Evolutionary conservation across 2,888 invertebrate genomes (phyloP).

Genomic region (Heliconius charithonia): DNA sequence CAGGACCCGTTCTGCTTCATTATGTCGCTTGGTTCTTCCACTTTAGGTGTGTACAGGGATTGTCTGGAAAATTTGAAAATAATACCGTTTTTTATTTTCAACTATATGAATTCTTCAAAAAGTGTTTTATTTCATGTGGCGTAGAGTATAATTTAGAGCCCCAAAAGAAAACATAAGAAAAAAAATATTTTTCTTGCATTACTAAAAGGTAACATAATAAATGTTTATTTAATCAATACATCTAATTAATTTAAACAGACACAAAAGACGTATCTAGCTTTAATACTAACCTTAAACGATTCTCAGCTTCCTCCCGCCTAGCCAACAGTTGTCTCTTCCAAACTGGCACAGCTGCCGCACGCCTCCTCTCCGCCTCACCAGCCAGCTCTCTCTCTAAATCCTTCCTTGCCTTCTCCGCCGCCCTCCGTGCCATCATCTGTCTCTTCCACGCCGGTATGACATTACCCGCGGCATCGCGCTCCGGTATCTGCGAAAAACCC

Average conservation of each 20-base stretch:
- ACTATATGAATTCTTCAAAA: too few relatives aligned
- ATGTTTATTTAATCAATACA: too few relatives aligned
- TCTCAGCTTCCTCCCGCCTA: slow-evolving; percentile 90
- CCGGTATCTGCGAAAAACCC: slow-evolving; percentile 90
- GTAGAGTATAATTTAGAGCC: too few relatives aligned
- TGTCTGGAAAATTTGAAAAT: slow-evolving; percentile 73
- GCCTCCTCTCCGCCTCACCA: slow-evolving; percentile 91
- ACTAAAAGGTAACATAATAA: too few relatives aligned
- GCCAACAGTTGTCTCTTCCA: slow-evolving; percentile 96
- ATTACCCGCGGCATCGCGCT: slow-evolving; percentile 93
- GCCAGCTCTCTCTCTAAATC: slow-evolving; percentile 94
- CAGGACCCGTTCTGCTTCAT: slow-evolving; percentile 72
- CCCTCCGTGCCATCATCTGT: slow-evolving; percentile 97
- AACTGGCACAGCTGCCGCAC: slow-evolving; percentile 94
- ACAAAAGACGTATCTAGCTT: not conserved
- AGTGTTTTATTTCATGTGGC: too few relatives aligned
- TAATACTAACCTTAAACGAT: slow-evolving; percentile 85
- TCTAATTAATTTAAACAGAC: too few relatives aligned
- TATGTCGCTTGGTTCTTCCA: slow-evolving; percentile 81
- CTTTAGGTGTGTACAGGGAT: slow-evolving; percentile 88
- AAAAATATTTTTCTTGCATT: too few relatives aligned
- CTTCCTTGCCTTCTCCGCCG: slow-evolving; percentile 95
- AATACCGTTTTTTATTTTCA: not conserved
- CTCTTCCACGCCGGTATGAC: slow-evolving; percentile 97
- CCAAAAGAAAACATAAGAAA: too few relatives aligned